Conservation (phyloP, 2,113 vertebrate genomes). For the Corythornis madagascariensis region DNA sequence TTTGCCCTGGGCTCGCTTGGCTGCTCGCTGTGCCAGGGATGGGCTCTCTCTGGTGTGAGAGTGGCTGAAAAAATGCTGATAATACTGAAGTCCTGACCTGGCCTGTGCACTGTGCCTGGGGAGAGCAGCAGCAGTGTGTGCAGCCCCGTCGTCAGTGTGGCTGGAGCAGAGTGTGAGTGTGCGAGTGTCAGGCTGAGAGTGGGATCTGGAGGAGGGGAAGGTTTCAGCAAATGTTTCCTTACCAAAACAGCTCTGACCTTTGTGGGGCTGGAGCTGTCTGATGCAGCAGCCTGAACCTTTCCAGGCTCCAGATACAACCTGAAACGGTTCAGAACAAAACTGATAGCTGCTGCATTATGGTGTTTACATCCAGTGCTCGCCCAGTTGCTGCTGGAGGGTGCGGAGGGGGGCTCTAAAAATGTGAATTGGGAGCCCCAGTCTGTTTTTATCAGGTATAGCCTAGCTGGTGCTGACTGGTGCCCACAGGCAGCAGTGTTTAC, state of each 20-base stretch:
- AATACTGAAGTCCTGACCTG: fast-evolving
- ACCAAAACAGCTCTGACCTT: conserved; percentile 49
- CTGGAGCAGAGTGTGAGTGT: background rate
- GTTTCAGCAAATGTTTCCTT: conserved; percentile 14
- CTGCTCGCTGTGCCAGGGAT: background rate
- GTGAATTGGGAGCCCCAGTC: background rate
- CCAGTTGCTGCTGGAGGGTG: background rate
- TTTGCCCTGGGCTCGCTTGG: background rate
- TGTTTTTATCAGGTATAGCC: fast-evolving
- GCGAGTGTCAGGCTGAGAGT: fast-evolving
- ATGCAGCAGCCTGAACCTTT: conserved; percentile 52
- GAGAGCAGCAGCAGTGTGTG: background rate
- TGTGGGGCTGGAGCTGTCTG: conserved; percentile 38
- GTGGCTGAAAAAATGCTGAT: background rate
- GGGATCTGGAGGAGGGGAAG: background rate
- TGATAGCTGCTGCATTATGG: background rate
- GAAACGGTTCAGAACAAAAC: conserved; percentile 12
- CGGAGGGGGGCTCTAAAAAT: background rate
- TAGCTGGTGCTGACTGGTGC: fast-evolving
- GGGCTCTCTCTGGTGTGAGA: background rate
- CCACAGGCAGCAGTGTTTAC: fast-evolving
- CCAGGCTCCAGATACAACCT: conserved; percentile 10
- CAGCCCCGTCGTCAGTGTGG: background rate
- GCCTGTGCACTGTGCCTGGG: background rate
- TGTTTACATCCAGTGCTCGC: background rate